Evolutionary conservation across 2,888 invertebrate genomes (phyloP).

Genomic region (Caenorhabditis drosophilae): DNA sequence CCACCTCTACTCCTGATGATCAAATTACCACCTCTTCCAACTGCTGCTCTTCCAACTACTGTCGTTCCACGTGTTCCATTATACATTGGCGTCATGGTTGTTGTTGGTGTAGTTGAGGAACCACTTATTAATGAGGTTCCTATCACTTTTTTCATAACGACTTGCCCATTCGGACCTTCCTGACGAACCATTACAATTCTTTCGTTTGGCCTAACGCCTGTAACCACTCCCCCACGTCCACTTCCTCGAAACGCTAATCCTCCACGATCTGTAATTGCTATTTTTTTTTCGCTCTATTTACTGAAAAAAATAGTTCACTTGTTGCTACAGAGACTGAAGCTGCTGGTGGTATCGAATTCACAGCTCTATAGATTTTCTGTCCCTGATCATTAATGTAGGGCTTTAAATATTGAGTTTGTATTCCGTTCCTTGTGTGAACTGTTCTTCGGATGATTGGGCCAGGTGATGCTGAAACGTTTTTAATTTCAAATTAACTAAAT

Average conservation of each 20-base stretch:
- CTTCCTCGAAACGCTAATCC: background rate
- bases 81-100: too few relatives aligned
- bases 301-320: background rate
- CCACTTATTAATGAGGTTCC: background rate
- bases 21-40: background rate
- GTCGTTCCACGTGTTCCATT: slow-evolving; percentile 10
- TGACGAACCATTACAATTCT: background rate
- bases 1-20: background rate
- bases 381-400: slow-evolving; percentile 27
- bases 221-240: background rate
- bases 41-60: too few relatives aligned
- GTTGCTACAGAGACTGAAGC: background rate
- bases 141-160: background rate
- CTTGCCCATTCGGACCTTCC: slow-evolving; percentile 4
- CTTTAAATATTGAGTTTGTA: slow-evolving; percentile 34
- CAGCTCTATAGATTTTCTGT: slow-evolving; percentile 9
- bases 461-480: background rate
- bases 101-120: too few relatives aligned
- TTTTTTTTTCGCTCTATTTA: too few relatives aligned
- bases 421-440: slow-evolving; percentile 41
- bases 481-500: background rate
- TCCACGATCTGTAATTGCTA: background rate
- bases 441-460: slow-evolving; percentile 34
- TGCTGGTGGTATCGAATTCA: background rate
- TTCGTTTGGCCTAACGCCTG: background rate